Evolutionary conservation across 2,797 vertebrate genomes (phyloP), one percentile per base, ranked within the genome.

Genomic region (Gadopsis marmoratus): DNA sequence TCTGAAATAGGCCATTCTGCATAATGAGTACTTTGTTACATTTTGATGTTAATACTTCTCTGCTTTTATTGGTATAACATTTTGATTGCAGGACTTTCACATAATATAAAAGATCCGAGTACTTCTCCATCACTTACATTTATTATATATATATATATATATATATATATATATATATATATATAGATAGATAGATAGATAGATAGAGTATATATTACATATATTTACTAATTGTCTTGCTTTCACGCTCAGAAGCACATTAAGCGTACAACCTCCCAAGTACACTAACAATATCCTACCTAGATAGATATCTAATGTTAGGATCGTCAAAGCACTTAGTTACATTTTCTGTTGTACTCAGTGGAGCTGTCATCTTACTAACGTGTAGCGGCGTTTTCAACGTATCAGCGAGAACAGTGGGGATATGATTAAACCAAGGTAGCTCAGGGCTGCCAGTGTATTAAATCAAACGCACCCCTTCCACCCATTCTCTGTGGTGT

Each of bases 401-500:
- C 4, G 26, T 16, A 0, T 5, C 13, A 3, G 3, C 0, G 0
- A 13, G 0, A 8, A 7, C 0, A 14, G 2, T 2, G 1, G 0
- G 17, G 0, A 2, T 8, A 8, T 12, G 2, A 23, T 0, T 0
- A 6, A n/a, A 14, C 13, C 0, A 3, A 13, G 3, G 3, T 0
- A 1, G 0, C 5, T 19, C 13, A 41, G 12, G 26, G 63, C 59
- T 50, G 21, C 21, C 3, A 0, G 2, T 17, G 21, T 29, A 0
- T 0, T 0, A 1, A 77, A 89, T 43, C 81, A 31, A 81, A 35
- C 75, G 71, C 78, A 39, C 31, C 19, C 33, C 4, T 21, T n/a
- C 29, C 59, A 2, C 26, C 21, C 21, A 0, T 26, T 65, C 67
- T 63, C 66, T 79, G 60, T 72, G 67, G 31, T 79, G 47, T n/a